Evolutionary conservation across 2,888 invertebrate genomes (phyloP), one percentile per base, ranked within the genome.

Genomic region (Harpalus rufipes): DNA sequence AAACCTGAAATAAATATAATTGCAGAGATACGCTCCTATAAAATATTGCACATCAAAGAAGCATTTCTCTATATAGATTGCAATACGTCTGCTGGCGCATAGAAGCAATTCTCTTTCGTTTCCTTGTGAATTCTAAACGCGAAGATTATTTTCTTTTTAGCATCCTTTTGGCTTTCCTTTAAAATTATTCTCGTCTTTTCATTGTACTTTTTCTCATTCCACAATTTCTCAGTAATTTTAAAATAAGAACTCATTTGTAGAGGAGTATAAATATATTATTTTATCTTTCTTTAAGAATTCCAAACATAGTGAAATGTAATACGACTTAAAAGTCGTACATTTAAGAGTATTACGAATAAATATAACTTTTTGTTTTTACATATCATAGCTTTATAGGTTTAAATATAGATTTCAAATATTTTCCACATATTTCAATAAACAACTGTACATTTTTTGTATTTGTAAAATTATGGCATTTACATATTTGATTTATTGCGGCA

Each of bases 31-130:
- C 41, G 39, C 32, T 4, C 3, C 10, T 21, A 61, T 16, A 72
- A 41, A 72, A 72, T 72, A 14, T 72, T 32, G 14, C n/a, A 72
- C 72, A 25, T 72, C 72, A 72, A 72, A 72, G 72, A 41, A 68
- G n/a, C 72, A 41, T 44, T 72, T 72, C 10, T 1, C 41, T 18
- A 72, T 39, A 41, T 14, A 41, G 18, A 72, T 12, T 72, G 25
- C 32, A 72, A 72, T 72, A 72, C n/a, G 39, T 44, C 16, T 72
- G 41, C 18, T 39, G 72, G 8, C 14, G 41, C 32, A 32, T 32
- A 32, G 44, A 41, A 25, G 41, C 5, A 72, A 72, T 72, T 14
- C 39, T 32, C 44, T 72, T 16, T 63, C 63, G 12, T 63, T 63
- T 16, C 72, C 25, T 39, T 63, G 25, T 63, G 21, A 63, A 63